phyloP scores from a whole-genome alignment of 2,888 invertebrate species.

The Taenaris catops region DNA sequence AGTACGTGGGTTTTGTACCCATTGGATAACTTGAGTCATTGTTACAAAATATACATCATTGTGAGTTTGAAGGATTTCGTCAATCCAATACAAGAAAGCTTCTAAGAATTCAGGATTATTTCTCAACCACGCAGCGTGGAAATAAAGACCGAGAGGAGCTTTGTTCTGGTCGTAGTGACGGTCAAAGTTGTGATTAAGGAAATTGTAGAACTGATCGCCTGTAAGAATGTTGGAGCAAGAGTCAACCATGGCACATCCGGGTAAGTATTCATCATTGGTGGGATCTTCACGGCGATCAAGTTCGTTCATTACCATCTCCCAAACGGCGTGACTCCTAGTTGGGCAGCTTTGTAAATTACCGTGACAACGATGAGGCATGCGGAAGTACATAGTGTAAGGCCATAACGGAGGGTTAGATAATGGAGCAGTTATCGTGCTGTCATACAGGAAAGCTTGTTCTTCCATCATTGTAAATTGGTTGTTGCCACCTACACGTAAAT shows the following conservation, averaged over 20 bases:
- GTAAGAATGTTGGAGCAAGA: conserved; percentile 95
- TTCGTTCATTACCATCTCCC: conserved; percentile 98
- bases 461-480: conserved; percentile 99
- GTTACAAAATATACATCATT: conserved; percentile 96
- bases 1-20: conserved; percentile 96
- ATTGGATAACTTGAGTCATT: conserved; percentile 97
- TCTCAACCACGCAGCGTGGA: conserved; percentile 96
- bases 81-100: conserved; percentile 96
- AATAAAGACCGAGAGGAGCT: conserved; percentile 93
- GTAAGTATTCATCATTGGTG: conserved; percentile 91
- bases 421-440: conserved; percentile 96
- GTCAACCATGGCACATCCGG: conserved; percentile 97
- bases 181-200: conserved; percentile 96
- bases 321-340: conserved; percentile 94
- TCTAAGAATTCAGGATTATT: conserved; percentile 96
- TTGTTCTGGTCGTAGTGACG: conserved; percentile 95
- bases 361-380: conserved; percentile 96
- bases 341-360: conserved; percentile 95
- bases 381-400: conserved; percentile 99
- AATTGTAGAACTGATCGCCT: conserved; percentile 96
- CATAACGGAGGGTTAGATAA: conserved; percentile 95
- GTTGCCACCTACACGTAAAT: conserved; percentile 95
- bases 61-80: conserved; percentile 90
- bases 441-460: conserved; percentile 96
- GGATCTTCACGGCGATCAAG: conserved; percentile 95